Conservation (phyloP, 2,113 vertebrate genomes). For the Ammospiza nelsoni region DNA sequence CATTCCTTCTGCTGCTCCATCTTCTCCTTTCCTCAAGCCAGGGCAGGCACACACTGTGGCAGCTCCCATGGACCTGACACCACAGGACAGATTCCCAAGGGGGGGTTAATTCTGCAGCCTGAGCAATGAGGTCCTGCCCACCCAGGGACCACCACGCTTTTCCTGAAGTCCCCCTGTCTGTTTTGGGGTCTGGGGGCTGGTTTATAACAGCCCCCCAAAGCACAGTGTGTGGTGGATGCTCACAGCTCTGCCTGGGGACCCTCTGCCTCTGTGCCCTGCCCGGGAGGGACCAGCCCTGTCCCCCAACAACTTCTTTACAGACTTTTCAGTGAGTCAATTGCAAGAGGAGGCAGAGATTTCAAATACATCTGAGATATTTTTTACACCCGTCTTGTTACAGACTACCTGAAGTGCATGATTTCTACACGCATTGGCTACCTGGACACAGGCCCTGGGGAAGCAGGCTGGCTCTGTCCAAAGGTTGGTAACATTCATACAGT, state of each 20-base stretch:
- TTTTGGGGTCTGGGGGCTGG: accelerated
- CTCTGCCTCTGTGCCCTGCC: background rate
- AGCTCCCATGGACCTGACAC: background rate
- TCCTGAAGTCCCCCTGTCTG: background rate
- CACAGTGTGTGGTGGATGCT: background rate
- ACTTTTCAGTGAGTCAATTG: conserved; percentile 1
- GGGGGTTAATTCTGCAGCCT: background rate
- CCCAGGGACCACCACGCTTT: background rate
- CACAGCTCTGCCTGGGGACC: background rate
- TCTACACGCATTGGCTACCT: background rate
- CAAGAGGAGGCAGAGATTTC: conserved; percentile 41
- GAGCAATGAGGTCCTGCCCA: background rate
- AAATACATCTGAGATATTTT: conserved; percentile 25
- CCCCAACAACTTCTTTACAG: background rate
- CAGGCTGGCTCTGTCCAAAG: conserved; percentile 20
- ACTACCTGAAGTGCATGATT: conserved; percentile 62
- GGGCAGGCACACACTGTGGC: background rate
- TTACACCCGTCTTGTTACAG: conserved; percentile 41
- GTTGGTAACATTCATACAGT: conserved; percentile 26
- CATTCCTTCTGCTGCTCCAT: background rate
- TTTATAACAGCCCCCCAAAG: background rate
- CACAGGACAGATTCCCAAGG: background rate
- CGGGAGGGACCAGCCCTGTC: background rate
- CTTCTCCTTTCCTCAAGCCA: background rate
- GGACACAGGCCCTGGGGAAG: background rate